Evolutionary conservation across 1,140 invertebrate species (phyloP), one percentile per base, ranked within the genome.

Genomic region (Bombus turneri): DNA sequence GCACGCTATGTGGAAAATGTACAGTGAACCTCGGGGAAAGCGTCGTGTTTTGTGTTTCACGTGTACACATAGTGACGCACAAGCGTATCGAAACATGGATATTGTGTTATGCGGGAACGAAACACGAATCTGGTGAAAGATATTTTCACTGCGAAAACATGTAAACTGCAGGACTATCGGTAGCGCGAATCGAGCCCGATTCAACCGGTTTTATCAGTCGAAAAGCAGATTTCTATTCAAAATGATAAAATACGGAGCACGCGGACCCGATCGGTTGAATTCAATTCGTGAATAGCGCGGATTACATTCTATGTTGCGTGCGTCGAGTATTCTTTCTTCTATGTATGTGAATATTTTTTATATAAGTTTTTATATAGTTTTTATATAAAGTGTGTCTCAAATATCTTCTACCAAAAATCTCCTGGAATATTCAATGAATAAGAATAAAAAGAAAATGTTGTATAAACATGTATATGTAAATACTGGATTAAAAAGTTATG

Each of bases 171-270:
- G 34, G 9, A 76, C 72, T 76, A 53, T 83, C 81, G 25, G 25
- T n/a, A 31, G 6, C 39, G 22, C n/a, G 81, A n/a, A 75, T 74
- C 81, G 64, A 39, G 3, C 9, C 4, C 2, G 13, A 34, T 13
- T 31, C 68, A 41, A 31, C 9, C 15, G 59, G 59, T 25, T 83
- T 75, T 77, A 68, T 68, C 62, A n/a, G 73, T 68, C 43, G 73
- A 57, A 31, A 57, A 68, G 81, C 73, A 83, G 81, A 77, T 83
- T 83, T 68, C 81, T 68, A 68, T 83, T 77, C 73, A 39, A 76
- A 68, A 68, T 68, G 73, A 76, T 68, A 39, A 39, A 68, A 64
- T n/a, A 68, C 62, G 34, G 34, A 13, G 2, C 28, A 43, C 25
- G 22, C 1, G 15, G 31, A 22, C 10, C 10, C 3, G 25, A 4